Evolutionary conservation across 2,113 vertebrate genomes (phyloP), one percentile per base, ranked within the genome.

Genomic region (Spizaetus ornatus): DNA sequence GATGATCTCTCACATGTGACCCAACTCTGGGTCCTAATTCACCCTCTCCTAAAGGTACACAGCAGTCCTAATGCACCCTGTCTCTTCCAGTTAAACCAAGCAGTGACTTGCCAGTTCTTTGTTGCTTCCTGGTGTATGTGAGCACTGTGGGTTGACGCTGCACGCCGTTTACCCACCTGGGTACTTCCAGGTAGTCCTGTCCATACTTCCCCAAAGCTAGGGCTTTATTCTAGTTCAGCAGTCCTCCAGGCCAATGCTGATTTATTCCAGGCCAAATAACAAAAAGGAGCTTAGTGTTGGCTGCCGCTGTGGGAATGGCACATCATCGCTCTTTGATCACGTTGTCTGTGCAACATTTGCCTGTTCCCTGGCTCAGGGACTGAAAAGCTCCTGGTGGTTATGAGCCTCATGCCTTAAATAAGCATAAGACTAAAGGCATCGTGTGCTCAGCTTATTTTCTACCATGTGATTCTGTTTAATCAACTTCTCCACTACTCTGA

Each of bases 401-500:
- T 32, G 18, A 92, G 53, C 65, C 58, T 87, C 70, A 84, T 0
- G 16, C 62, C 78, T 88, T 66, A 87, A 79, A 36, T 42, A 66
- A 95, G 78, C 22, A 9, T 50, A 95, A 89, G 86, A 87, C 62
- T 85, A 91, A 91, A 86, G 48, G 74, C 48, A 93, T 9, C 4
- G 13, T 69, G 66, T 76, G 52, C 59, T 84, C 69, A 89, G 82
- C 89, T 93, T 85, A 91, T 88, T 94, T 94, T 85, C 67, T 94
- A 58, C 70, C 81, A 79, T 80, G 86, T 91, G 91, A 95, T 80
- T 86, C 65, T 38, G 32, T 82, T 95, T 93, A 97, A 96, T 93
- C 84, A 93, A 55, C 56, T 92, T 93, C 65, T 71, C 15, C 59
- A 69, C 82, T 89, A 81, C 63, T 79, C 67, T 71, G 78, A 55